Conservation (phyloP, 2,797 vertebrate species). For the Cossypha niveicapilla region DNA sequence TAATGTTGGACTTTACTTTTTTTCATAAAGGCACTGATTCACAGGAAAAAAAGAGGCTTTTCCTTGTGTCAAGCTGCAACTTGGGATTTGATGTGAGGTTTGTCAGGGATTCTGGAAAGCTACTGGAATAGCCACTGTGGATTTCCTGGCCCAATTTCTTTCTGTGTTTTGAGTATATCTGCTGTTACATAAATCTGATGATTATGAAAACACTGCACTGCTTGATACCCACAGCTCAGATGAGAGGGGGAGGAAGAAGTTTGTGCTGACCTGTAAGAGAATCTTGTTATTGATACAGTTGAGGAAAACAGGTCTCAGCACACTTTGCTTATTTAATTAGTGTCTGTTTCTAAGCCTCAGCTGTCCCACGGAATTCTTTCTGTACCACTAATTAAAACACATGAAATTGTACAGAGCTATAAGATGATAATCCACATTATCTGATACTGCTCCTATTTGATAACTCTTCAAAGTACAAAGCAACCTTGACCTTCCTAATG, state of each 20-base stretch:
- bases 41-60: not conserved
- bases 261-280: not conserved
- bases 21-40: not conserved
- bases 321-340: constrained; percentile 9
- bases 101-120: constrained; percentile 1
- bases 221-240: not conserved
- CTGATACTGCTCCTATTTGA: not conserved
- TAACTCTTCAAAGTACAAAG: constrained; percentile 30
- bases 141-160: not conserved
- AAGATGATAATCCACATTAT: constrained; percentile 5
- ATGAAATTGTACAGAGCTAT: not conserved
- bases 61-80: not conserved
- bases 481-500: constrained; percentile 17
- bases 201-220: not conserved
- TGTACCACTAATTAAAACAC: not conserved
- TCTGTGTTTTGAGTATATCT: not conserved
- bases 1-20: fast-evolving
- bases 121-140: not conserved
- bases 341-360: not conserved
- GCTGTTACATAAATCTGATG: not conserved
- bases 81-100: not conserved
- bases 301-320: not conserved
- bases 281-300: not conserved
- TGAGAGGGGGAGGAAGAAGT: not conserved
- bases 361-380: not conserved